Percentiles rank a stretch among this genome's conserved stretches.
phyloP scores from a whole-genome alignment of 2,797 vertebrate genomes.

The Myotis pilosus region DNA sequence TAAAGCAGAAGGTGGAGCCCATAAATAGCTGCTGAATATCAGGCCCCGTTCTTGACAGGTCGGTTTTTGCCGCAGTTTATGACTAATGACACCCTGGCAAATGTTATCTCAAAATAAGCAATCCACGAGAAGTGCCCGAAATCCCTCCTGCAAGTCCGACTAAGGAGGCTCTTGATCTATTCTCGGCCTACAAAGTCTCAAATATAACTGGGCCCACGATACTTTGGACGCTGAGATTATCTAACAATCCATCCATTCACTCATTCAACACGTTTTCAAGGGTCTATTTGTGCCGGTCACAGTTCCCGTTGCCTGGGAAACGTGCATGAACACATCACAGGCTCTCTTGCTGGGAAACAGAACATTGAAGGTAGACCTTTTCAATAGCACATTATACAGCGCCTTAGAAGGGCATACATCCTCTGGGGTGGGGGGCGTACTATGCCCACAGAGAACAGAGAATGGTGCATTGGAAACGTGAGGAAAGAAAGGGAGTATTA shows the following conservation, averaged over 20 bases:
- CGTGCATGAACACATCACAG: neutral
- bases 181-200: neutral
- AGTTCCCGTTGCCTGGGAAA: neutral
- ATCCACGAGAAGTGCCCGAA: neutral
- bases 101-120: neutral
- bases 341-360: neutral
- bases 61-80: neutral
- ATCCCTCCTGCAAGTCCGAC: neutral
- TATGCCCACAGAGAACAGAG: neutral
- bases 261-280: neutral
- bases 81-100: neutral
- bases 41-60: neutral
- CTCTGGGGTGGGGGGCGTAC: accelerated
- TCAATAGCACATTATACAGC: neutral
- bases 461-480: neutral
- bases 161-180: neutral
- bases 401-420: neutral
- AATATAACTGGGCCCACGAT: neutral
- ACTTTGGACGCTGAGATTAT: neutral
- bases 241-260: neutral
- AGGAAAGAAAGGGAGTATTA: neutral
- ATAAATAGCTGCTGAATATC: neutral
- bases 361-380: neutral
- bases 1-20: neutral
- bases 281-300: neutral